Base-by-base conservation (phyloP, 2,888 invertebrate species). In the Ethmia dodecea region DNA sequence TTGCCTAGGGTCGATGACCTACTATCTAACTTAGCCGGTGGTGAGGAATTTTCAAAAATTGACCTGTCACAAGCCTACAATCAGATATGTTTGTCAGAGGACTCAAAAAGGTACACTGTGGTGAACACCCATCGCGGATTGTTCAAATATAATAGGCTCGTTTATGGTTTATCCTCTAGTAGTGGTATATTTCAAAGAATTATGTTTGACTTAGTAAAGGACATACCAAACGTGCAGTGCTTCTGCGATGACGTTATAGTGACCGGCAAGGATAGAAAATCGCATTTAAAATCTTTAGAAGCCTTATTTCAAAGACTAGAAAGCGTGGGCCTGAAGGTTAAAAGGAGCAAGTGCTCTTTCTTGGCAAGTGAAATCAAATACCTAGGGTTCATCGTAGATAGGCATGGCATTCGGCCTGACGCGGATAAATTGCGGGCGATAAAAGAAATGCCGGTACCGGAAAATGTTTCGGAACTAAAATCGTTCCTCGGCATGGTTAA, bases 1-100 rank as follows among this genome's bases (percentile, higher is more conserved):
- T 12, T 31, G 2, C 43, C 43, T 5, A 33, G 20, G 22, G 18
- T 43, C 11, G 40, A 43, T 9, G 43, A 43, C n/a, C 9, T 43
- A 5, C 29, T 43, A 10, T 28, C 22, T 12, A 27, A 20, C 10
- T 25, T 40, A n/a, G 22, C 18, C 2, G 40, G 34, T 0, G 27
- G 14, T 9, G 12, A 20, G 13, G 18, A 37, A 2, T 43, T 40
- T 13, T 18, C 29, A 6, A 43, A 43, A 30, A 34, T 42, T 13
- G 38, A 42, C 8, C 22, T 42, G 1, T 42, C 38, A 1, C 38
- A 42, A 13, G 38, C 38, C 1, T 38, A 36, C 11, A 42, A 38
- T n/a, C 42, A 38, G 18, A 12, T 35, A 1, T 5, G 10, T 9
- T 9, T 40, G 14, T 13, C 16, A 6, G 34, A 34, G 1, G 14